Conservation (phyloP, 2,888 invertebrate species). For the Drosophila hamatofila region DNA sequence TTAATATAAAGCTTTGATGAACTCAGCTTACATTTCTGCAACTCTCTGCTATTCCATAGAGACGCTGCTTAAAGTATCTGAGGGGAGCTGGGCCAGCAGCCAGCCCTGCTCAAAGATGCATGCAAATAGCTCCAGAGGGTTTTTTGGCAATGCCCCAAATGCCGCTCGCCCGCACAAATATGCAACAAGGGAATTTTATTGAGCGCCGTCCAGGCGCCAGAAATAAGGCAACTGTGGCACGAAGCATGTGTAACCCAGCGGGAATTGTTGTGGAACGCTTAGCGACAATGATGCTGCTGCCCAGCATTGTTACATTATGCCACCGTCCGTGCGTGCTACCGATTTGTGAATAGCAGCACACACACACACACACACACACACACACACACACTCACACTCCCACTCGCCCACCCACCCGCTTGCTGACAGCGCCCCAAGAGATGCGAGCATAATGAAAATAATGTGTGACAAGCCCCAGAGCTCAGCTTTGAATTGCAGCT, state of each 20-base stretch:
- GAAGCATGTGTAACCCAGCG: constrained; percentile 55
- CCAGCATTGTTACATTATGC: constrained; percentile 54
- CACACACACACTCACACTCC: constrained; percentile 20
- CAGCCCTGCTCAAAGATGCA: constrained; percentile 51
- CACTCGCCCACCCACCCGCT: constrained; percentile 23
- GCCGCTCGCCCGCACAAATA: constrained; percentile 64
- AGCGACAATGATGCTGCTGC: constrained; percentile 37
- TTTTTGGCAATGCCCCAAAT: constrained; percentile 74
- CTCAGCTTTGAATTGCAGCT: constrained; percentile 51
- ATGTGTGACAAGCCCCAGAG: constrained; percentile 80
- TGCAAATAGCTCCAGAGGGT: constrained; percentile 52
- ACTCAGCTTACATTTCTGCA: background rate
- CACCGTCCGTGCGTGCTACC: constrained; percentile 71
- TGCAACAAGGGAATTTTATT: constrained; percentile 64
- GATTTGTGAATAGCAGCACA: constrained; percentile 65
- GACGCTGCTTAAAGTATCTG: constrained; percentile 23
- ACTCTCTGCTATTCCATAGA: background rate
- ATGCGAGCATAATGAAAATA: constrained; percentile 73
- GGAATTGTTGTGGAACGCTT: constrained; percentile 43
- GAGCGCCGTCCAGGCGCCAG: constrained; percentile 34
- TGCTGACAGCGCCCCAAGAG: constrained; percentile 60
- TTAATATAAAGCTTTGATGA: background rate
- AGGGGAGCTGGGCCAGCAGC: background rate
- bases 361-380: constrained; percentile 19
- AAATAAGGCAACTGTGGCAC: constrained; percentile 46